Conservation (phyloP, 2,888 invertebrate genomes). For the Pemphredon lugubris region DNA sequence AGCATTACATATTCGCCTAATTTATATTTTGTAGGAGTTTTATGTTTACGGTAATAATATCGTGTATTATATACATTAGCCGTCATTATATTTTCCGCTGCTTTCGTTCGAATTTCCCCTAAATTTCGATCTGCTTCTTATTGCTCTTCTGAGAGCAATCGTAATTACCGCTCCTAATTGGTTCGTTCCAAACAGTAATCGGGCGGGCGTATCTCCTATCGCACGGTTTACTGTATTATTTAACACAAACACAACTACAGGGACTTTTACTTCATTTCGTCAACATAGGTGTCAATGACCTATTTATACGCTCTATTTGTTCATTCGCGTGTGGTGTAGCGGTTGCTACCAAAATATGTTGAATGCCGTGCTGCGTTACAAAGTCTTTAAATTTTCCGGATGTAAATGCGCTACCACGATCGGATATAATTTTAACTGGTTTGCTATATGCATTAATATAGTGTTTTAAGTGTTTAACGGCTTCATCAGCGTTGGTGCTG, state of each 20-base stretch:
- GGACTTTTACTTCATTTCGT: constrained; percentile 33
- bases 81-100: too few species aligned
- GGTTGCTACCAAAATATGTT: constrained; percentile 64
- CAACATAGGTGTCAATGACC: constrained; percentile 9
- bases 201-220: constrained; percentile 61
- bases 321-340: constrained; percentile 70
- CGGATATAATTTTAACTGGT: constrained; percentile 57
- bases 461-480: constrained; percentile 39
- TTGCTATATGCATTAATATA: constrained; percentile 52
- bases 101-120: background rate
- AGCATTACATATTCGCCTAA: constrained; percentile 10
- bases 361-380: constrained; percentile 42
- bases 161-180: background rate
- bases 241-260: constrained; percentile 51
- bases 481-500: constrained; percentile 50
- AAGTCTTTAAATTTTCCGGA: constrained; percentile 61
- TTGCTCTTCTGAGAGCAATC: background rate
- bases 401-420: constrained; percentile 69
- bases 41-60: constrained; percentile 8
- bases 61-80: background rate
- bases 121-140: background rate
- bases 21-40: background rate
- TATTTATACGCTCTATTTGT: constrained; percentile 63
- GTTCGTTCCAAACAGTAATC: constrained; percentile 53
- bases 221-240: constrained; percentile 59